A percentile compares a stretch with the other conserved stretches of the same genome.
These are phyloP conservation scores for Tethea ocularis DNA, from an alignment of 2,888 invertebrate species.

Conservation along the genomic window DNA sequence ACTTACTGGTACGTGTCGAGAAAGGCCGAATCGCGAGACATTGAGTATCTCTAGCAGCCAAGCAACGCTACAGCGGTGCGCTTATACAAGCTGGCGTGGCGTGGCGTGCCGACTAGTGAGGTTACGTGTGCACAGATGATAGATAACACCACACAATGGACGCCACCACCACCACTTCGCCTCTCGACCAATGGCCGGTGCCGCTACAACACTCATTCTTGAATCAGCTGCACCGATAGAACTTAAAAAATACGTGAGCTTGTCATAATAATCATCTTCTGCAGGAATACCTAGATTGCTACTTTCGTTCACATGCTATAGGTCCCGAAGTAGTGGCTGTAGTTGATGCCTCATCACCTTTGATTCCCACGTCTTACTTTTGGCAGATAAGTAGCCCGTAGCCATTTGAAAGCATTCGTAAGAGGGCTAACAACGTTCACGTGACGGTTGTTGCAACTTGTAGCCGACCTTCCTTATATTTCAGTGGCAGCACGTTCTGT, in stretches of 20 bases:
- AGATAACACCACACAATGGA: not conserved
- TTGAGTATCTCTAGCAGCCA: not conserved
- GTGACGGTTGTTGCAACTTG: not conserved
- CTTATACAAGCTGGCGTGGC: constrained; percentile 2
- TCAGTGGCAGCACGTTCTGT: not conserved
- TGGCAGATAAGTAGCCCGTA: too few species aligned
- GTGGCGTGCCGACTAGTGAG: too few species aligned
- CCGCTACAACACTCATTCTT: not conserved
- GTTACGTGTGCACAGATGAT: constrained; percentile 3
- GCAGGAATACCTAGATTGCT: too few species aligned
- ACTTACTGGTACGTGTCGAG: not conserved
- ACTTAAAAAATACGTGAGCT: not conserved
- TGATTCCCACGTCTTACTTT: too few species aligned
- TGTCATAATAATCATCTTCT: too few species aligned
- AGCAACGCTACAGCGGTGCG: not conserved
- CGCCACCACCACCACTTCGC: not conserved
- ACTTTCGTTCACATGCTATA: too few species aligned
- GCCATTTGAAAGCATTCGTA: not conserved
- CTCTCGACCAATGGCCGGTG: not conserved
- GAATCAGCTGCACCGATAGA: not conserved
- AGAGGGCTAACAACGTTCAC: not conserved
- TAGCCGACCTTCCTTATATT: not conserved
- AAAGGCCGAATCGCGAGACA: not conserved
- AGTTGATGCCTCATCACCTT: too few species aligned
- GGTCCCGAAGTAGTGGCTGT: too few species aligned